Base-by-base conservation (phyloP, 2,113 vertebrate genomes). In the Empidonax alnorum region DNA sequence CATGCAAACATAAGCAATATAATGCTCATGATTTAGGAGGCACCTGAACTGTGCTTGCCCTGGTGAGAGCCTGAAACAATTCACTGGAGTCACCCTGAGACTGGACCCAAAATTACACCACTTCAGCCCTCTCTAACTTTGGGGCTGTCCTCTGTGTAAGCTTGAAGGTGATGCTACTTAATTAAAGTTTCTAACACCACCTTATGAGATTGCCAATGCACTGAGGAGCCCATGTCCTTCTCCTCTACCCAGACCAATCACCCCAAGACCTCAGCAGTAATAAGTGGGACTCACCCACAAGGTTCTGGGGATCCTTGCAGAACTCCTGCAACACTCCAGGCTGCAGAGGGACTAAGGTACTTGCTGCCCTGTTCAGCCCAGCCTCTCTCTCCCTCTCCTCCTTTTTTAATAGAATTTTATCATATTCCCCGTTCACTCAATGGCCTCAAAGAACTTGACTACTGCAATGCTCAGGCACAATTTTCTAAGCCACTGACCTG, bases 401-500 rank as follows among this genome's bases (percentile, higher is more conserved):
- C 21, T 24, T 71, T 63, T 55, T 23, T 1, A 33, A 67, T 33
- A 75, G 44, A 30, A 56, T 76, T 93, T 72, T 42, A 56, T 84
- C 58, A 18, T 52, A 41, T 67, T 72, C 47, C 74, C 65, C 62
- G 53, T n/a, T 20, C 14, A 47, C 30, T 39, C 23, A 72, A 27
- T 80, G 69, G 55, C n/a, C 56, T 85, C 66, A 82, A 71, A 90
- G 39, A 31, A 35, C 30, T 53, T 59, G 28, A 63, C 42, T 62
- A 44, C 61, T 66, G 61, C 50, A 78, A 87, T 90, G 28, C 66
- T 58, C 69, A 74, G 52, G 66, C 52, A 44, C 87, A 85, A 94
- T 95, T 95, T 96, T 94, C 94, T 87, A 84, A 94, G 79, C 83
- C 91, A 93, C 19, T 93, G 85, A 87, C 82, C 66, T 63, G 85